phyloP scores from a whole-genome alignment of 2,888 invertebrate species.

The Cacoxenus indagator region DNA sequence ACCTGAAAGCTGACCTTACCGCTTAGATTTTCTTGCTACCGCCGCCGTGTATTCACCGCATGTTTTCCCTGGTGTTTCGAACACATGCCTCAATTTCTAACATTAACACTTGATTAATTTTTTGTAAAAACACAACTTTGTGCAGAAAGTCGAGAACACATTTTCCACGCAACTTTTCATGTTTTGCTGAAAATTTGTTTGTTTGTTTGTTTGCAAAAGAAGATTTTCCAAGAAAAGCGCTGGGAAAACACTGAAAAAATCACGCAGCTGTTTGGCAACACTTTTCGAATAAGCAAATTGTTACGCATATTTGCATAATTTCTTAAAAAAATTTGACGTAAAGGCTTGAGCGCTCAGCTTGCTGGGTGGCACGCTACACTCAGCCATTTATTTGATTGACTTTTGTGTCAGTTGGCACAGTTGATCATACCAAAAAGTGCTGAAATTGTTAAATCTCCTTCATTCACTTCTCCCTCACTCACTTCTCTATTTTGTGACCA shows the following conservation, averaged over 20 bases:
- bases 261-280: neutral
- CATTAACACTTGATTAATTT: neutral
- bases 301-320: constrained; percentile 8
- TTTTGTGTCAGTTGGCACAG: neutral
- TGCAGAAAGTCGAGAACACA: neutral
- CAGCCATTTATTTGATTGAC: too few species aligned
- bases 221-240: neutral
- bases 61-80: neutral
- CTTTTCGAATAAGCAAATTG: neutral
- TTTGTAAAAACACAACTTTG: neutral
- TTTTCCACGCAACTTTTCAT: neutral
- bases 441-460: too few species aligned
- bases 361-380: too few species aligned
- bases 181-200: too few species aligned
- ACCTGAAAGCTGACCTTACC: too few species aligned
- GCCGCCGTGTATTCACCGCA: too few species aligned
- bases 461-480: too few species aligned
- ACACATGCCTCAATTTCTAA: constrained; percentile 7
- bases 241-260: neutral
- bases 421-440: neutral
- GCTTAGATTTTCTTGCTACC: too few species aligned
- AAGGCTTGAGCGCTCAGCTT: too few species aligned
- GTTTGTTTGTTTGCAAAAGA: too few species aligned
- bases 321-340: neutral
- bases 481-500: too few species aligned